These are phyloP conservation scores for Agriopis leucophaearia DNA, from an alignment of 2,888 invertebrate genomes.

Conservation along the genomic window DNA sequence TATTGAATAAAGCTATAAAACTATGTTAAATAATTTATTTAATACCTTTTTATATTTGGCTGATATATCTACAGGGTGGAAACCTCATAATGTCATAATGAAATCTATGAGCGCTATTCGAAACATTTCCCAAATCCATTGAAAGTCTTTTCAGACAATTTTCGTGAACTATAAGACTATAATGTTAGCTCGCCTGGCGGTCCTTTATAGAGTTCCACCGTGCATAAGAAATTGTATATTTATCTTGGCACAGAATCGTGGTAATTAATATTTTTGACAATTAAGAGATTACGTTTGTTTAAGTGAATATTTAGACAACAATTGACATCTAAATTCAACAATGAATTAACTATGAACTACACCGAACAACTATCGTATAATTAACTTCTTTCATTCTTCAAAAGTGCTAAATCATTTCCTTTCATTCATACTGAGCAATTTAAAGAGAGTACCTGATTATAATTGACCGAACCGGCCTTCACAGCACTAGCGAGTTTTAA, in stretches of 20 bases:
- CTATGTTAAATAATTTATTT: neutral
- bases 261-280: neutral
- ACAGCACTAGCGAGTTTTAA: no score
- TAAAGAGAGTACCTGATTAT: constrained; percentile 6
- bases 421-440: constrained; percentile 7
- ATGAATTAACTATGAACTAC: constrained; percentile 16
- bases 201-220: neutral
- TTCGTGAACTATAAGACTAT: no score
- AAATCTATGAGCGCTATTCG: neutral
- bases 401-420: neutral
- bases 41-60: neutral
- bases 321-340: constrained; percentile 47
- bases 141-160: no score
- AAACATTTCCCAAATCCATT: neutral
- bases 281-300: neutral
- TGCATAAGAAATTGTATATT: neutral
- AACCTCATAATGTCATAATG: neutral
- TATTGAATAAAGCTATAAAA: constrained; percentile 8
- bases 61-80: neutral
- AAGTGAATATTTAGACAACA: constrained; percentile 27
- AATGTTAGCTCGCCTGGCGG: neutral
- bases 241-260: neutral
- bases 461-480: no score
- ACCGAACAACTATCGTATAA: constrained; percentile 26
- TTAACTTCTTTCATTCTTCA: constrained; percentile 23